These are phyloP conservation scores for Dendrocopos noguchii DNA, from an alignment of 2,113 vertebrate genomes.

Conservation along the genomic window DNA sequence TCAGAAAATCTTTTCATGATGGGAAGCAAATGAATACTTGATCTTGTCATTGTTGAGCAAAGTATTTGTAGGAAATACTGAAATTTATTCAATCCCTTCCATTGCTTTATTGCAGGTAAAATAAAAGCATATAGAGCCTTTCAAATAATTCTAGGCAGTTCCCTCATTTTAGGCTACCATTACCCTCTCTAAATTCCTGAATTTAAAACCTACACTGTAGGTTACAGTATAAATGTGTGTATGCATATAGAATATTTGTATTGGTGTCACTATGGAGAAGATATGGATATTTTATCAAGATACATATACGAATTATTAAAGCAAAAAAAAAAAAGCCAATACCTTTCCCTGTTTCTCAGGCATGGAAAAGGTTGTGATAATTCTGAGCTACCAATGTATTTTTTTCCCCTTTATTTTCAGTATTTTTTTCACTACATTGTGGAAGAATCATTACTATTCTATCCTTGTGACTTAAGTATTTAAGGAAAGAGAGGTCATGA, in stretches of 20 bases:
- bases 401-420: neutral
- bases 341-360: neutral
- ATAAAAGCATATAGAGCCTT: neutral
- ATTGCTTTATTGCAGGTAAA: neutral
- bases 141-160: neutral
- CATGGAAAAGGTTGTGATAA: neutral
- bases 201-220: neutral
- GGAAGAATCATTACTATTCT: neutral
- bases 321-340: neutral
- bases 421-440: neutral
- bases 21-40: neutral
- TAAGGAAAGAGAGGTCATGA: neutral
- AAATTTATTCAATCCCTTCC: neutral
- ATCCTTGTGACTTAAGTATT: neutral
- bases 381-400: neutral
- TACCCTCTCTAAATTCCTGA: neutral
- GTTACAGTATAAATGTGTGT: neutral
- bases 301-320: neutral
- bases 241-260: neutral
- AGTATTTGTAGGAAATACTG: neutral
- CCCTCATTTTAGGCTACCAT: neutral
- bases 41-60: neutral
- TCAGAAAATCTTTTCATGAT: constrained; percentile 18
- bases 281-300: neutral
- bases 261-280: neutral